These are phyloP conservation scores for Dicyrtomina minuta DNA, from an alignment of 2,888 invertebrate species.

Conservation along the genomic window DNA sequence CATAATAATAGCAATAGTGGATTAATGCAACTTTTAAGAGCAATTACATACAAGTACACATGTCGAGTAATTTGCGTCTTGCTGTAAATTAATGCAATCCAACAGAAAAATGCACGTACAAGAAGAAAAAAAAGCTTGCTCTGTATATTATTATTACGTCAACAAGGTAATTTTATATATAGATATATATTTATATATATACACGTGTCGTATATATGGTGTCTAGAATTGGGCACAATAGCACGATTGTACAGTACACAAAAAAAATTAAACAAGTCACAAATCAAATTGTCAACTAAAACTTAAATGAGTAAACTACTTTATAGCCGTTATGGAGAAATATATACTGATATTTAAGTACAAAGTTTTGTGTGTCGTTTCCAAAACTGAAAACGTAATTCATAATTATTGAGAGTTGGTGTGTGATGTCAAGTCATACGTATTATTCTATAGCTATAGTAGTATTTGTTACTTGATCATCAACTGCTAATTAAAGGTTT, in stretches of 20 bases:
- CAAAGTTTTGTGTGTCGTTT: no score
- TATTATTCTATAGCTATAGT: no score
- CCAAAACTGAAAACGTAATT: no score
- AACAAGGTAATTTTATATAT: constrained; percentile 3
- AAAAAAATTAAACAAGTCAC: constrained; percentile 21
- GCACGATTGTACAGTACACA: constrained; percentile 13
- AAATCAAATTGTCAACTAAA: constrained; percentile 20
- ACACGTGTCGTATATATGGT: background rate
- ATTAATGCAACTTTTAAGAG: constrained; percentile 20
- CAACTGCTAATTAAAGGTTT: background rate
- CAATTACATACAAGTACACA: background rate
- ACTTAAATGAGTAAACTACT: constrained; percentile 15
- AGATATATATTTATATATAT: constrained; percentile 5
- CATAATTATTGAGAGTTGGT: no score
- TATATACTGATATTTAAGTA: background rate
- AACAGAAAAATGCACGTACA: constrained; percentile 14
- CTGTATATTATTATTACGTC: constrained; percentile 17
- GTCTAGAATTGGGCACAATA: background rate
- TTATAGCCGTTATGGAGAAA: constrained; percentile 3
- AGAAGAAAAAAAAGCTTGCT: background rate
- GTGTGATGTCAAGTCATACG: no score
- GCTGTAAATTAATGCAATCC: constrained; percentile 12
- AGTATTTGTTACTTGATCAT: no score
- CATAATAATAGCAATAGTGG: constrained; percentile 19
- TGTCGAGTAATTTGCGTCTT: background rate